These are phyloP conservation scores for Romanogobio albipinnatus DNA, from an alignment of 2,113 vertebrate genomes.

Conservation along the genomic window DNA sequence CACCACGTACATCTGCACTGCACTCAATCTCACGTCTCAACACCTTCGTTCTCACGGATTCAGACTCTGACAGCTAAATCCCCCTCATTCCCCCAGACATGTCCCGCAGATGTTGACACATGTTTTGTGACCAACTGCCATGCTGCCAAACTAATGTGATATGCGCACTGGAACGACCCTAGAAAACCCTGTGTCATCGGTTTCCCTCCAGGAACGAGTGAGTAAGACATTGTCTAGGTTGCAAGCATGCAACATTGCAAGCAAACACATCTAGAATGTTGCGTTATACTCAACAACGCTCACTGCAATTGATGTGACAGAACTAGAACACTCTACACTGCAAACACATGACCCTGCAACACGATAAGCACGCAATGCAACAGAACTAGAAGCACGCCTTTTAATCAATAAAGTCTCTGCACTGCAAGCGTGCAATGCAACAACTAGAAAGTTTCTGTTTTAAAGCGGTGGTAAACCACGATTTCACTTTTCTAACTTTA, in stretches of 20 bases:
- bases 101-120: conserved; percentile 34
- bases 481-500: too few relatives aligned
- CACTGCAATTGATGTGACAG: too few relatives aligned
- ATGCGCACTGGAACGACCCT: conserved; percentile 55
- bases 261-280: too few relatives aligned
- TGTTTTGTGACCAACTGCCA: conserved; percentile 52
- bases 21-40: conserved; percentile 22
- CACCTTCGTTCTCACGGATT: conserved; percentile 13
- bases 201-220: conserved; percentile 48
- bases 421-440: neutral
- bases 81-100: conserved; percentile 14
- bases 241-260: neutral
- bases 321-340: neutral
- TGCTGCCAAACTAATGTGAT: conserved; percentile 66
- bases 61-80: neutral
- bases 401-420: too few relatives aligned
- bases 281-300: too few relatives aligned
- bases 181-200: conserved; percentile 69
- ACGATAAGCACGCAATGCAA: neutral
- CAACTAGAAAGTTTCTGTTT: neutral
- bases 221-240: neutral
- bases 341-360: neutral
- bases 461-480: too few relatives aligned
- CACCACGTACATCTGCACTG: conserved; percentile 5
- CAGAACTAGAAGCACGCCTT: neutral